Evolutionary conservation across 2,113 vertebrate genomes (phyloP).

Genomic region (Embiotoca jacksoni): DNA sequence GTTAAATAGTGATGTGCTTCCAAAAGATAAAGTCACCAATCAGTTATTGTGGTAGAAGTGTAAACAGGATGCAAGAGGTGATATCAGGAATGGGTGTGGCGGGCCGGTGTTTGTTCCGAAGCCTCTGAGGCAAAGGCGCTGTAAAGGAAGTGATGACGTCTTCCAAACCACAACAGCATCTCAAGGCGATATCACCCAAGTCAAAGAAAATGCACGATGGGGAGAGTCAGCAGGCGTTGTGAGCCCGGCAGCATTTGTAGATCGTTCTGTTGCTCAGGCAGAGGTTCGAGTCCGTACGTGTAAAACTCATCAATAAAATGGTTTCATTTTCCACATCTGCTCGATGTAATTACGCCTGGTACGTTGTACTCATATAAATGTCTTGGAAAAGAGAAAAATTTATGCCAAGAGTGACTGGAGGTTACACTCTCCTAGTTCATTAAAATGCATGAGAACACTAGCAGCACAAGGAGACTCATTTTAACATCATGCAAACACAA

Average conservation of each 20-base stretch:
- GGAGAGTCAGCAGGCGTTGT: constrained; percentile 21
- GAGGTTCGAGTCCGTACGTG: constrained; percentile 39
- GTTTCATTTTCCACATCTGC: constrained; percentile 4
- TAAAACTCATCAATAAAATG: constrained; percentile 39
- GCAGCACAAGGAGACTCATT: constrained; percentile 32
- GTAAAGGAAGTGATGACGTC: constrained; percentile 40
- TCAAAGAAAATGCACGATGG: constrained; percentile 18
- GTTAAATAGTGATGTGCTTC: background rate
- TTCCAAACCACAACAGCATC: constrained; percentile 25
- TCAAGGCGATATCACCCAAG: constrained; percentile 24
- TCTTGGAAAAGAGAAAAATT: too few species aligned
- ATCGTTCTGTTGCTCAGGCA: constrained; percentile 25
- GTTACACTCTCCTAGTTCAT: constrained; percentile 17
- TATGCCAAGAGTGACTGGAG: too few species aligned
- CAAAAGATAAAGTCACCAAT: constrained; percentile 14
- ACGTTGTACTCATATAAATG: background rate
- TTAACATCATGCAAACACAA: constrained; percentile 37
- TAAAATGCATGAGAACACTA: constrained; percentile 34
- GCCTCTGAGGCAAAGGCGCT: background rate
- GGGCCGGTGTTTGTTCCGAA: constrained; percentile 2
- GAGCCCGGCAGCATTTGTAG: constrained; percentile 6
- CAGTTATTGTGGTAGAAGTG: background rate
- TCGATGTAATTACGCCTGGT: constrained; percentile 7
- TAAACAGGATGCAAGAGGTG: constrained; percentile 12
- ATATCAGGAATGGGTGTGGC: constrained; percentile 5